Conservation (phyloP, 2,888 invertebrate genomes). For the Chironomus tentans region DNA sequence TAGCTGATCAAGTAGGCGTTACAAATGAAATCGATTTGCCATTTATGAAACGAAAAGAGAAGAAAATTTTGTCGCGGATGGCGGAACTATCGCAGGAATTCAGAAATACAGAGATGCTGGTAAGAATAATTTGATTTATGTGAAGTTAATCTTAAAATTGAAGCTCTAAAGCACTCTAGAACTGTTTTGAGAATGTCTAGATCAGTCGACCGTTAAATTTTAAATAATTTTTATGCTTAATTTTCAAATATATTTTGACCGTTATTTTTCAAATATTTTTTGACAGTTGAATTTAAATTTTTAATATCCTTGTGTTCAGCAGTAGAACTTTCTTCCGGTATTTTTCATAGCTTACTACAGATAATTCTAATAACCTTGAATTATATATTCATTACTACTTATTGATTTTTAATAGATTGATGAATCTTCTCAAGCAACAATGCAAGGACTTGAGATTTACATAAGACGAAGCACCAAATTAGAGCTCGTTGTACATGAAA, state of each 20-base stretch:
- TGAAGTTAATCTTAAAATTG: no score
- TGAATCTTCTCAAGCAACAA: slow-evolving; percentile 29
- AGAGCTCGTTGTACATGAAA: slow-evolving; percentile 52
- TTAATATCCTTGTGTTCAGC: no score
- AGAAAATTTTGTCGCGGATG: slow-evolving; percentile 49
- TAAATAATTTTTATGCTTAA: no score
- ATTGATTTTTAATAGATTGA: background rate
- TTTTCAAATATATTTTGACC: no score
- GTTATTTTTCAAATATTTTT: no score
- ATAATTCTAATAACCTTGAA: no score
- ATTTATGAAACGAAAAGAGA: slow-evolving; percentile 51
- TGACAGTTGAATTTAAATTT: no score
- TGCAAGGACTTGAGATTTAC: slow-evolving; percentile 38
- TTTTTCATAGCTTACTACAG: no score
- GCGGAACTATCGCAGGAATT: slow-evolving; percentile 40
- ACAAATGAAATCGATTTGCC: slow-evolving; percentile 51
- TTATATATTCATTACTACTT: background rate
- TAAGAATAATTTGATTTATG: no score
- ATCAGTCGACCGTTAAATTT: no score
- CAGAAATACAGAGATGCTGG: slow-evolving; percentile 22
- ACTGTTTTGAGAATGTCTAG: no score
- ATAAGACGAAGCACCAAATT: slow-evolving; percentile 43
- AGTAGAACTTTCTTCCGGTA: background rate
- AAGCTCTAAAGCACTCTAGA: no score
- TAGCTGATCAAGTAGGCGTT: slow-evolving; percentile 49